Evolutionary conservation across 1,140 invertebrate species (phyloP), one percentile per base, ranked within the genome.

Genomic region (Nymphalis io): DNA sequence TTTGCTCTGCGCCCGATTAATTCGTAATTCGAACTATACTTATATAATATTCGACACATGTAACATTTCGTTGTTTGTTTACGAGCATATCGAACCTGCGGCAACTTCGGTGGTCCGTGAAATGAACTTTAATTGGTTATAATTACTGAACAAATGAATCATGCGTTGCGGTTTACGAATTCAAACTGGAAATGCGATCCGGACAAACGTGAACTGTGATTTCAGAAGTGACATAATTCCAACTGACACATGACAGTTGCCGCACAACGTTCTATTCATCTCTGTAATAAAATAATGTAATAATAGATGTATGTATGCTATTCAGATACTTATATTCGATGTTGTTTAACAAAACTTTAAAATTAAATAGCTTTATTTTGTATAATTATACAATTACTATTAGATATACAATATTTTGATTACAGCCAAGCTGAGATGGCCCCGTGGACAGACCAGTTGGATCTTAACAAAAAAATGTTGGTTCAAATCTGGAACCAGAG

Each of bases 81-180:
- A 64, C 62, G 48, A 21, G 2, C 51, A 51, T 70, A 70, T 70
- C 55, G 70, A 62, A 67, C 58, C 70, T 72, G 70, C 61, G 74
- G 70, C 58, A 42, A 46, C 42, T 53, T 55, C 59, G 65, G 46
- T 61, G 70, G 58, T 66, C 70, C 74, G 70, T 69, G 68, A 75
- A 75, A 75, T 75, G 62, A 73, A 75, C 65, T 68, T 64, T 69
- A 73, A 70, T 72, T 75, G 70, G 61, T 75, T 73, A 75, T 75
- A 73, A 75, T 75, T 70, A 70, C 60, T 63, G 66, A 65, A 67
- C 72, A 74, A 74, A 79, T 76, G 72, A 74, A 74, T 79, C 71
- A 68, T 73, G 68, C 68, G 68, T 63, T 74, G 74, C 65, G 77
- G 77, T 72, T 72, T 72, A 44, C 39, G 60, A 75, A 73, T 75